Conservation (phyloP, 2,797 vertebrate genomes). For the Neosalanx taihuensis region DNA sequence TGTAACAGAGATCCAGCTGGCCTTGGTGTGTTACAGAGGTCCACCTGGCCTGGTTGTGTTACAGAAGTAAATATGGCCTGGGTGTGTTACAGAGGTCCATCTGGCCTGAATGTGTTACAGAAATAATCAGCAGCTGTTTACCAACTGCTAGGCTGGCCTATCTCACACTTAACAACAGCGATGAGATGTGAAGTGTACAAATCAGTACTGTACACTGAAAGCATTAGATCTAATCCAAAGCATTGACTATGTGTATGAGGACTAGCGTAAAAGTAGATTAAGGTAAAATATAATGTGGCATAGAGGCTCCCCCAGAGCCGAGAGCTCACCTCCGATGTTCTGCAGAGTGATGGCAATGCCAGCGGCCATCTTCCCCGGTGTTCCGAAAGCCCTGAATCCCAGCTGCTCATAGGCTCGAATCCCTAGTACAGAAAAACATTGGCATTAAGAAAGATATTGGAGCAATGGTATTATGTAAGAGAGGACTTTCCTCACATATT, state of each 20-base stretch:
- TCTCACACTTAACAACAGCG: constrained; percentile 2
- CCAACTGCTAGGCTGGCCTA: constrained; percentile 12
- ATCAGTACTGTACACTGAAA: constrained; percentile 18
- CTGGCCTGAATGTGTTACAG: no score
- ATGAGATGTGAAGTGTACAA: not conserved
- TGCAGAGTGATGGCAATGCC: constrained; percentile 92
- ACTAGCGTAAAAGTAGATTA: not conserved
- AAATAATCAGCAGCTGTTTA: constrained; percentile 28
- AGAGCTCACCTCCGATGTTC: constrained; percentile 88
- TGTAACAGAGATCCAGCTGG: no score
- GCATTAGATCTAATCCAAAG: constrained; percentile 12
- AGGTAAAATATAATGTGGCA: not conserved
- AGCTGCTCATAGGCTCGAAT: constrained; percentile 94
- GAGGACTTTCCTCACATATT: not conserved
- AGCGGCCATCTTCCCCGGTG: constrained; percentile 89
- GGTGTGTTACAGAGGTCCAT: no score
- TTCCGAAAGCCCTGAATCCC: constrained; percentile 90
- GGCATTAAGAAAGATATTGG: not conserved
- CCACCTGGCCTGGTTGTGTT: not conserved
- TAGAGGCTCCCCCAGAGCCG: not conserved
- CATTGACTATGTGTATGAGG: constrained; percentile 5
- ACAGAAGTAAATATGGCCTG: no score
- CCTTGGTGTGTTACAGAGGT: no score
- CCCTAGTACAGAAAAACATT: constrained; percentile 65
- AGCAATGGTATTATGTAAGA: not conserved